Percentiles rank a stretch among this genome's conserved stretches.
Conservation (phyloP, 2,797 vertebrate species). For the Onychomys torridus region DNA sequence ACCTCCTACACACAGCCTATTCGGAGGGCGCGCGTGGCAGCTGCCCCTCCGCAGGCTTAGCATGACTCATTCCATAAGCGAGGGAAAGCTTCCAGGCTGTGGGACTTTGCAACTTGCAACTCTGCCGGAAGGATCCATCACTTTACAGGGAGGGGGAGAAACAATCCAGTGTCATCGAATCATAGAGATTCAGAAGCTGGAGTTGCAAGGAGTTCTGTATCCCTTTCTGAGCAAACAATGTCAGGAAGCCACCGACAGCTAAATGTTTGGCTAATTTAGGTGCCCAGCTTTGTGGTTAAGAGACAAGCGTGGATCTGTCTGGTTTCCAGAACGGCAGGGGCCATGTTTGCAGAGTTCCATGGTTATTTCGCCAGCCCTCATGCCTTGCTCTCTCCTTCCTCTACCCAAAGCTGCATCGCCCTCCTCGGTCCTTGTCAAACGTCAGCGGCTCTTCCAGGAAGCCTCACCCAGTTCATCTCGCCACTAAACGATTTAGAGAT, state of each 20-base stretch:
- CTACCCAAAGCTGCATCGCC: background rate
- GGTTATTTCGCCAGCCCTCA: background rate
- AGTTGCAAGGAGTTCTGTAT: background rate
- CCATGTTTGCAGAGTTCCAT: background rate
- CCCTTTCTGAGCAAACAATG: background rate
- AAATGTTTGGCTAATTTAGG: conserved; percentile 20
- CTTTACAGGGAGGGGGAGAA: conserved; percentile 26
- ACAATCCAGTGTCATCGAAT: background rate
- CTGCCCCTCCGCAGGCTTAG: conserved; percentile 33
- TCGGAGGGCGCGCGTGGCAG: conserved; percentile 53
- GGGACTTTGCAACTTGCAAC: background rate
- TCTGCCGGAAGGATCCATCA: conserved; percentile 15
- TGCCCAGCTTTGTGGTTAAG: background rate
- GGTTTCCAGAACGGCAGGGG: background rate
- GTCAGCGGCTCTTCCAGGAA: conserved; percentile 57
- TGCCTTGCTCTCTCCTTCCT: background rate
- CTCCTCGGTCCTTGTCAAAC: background rate
- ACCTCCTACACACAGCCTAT: conserved; percentile 15
- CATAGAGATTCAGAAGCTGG: conserved; percentile 14
- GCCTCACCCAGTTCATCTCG: background rate
- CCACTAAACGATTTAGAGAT: conserved; percentile 76
- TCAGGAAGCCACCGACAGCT: conserved; percentile 15
- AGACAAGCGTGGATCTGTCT: background rate
- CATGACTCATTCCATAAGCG: background rate
- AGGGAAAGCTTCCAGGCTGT: conserved; percentile 33